Evolutionary conservation across 1,140 invertebrate genomes (phyloP).

Genomic region (Anastatus disparis): DNA sequence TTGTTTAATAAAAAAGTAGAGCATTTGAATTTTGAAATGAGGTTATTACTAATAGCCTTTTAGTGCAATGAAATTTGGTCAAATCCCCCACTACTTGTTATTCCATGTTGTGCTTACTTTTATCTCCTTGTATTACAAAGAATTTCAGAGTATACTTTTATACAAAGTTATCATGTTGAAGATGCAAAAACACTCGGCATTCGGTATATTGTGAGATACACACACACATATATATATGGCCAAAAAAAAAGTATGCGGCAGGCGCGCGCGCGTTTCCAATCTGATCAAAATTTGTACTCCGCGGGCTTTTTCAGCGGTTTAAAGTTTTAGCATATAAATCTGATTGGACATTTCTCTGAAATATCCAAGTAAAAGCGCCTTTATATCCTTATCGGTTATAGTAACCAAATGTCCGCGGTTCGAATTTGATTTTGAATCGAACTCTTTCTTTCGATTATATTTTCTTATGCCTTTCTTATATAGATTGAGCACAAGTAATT

Average conservation of each 20-base stretch:
- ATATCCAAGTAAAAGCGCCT: conserved; percentile 11
- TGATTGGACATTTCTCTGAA: conserved; percentile 25
- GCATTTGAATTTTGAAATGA: no score
- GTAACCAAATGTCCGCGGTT: conserved; percentile 26
- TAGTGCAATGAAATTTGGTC: no score
- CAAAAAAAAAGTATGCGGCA: no score
- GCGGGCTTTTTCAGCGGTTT: neutral
- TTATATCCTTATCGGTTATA: conserved; percentile 16
- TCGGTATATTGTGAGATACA: no score
- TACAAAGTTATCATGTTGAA: conserved; percentile 12
- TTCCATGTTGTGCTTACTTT: conserved; percentile 1
- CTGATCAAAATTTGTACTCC: conserved; percentile 22
- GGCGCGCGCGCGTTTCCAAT: no score
- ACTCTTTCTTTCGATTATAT: conserved; percentile 20
- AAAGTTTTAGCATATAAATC: conserved; percentile 36
- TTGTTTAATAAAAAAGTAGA: no score
- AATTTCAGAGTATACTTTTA: conserved; percentile 24
- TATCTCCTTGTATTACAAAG: conserved; percentile 18
- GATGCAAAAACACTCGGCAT: conserved; percentile 29
- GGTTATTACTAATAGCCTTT: no score
- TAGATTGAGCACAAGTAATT: no score
- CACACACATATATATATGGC: no score
- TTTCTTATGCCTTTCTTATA: no score
- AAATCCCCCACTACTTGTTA: conserved; percentile 6
- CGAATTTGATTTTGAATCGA: conserved; percentile 33